phyloP scores from a whole-genome alignment of 2,797 vertebrate species.

The Garrulus glandarius region DNA sequence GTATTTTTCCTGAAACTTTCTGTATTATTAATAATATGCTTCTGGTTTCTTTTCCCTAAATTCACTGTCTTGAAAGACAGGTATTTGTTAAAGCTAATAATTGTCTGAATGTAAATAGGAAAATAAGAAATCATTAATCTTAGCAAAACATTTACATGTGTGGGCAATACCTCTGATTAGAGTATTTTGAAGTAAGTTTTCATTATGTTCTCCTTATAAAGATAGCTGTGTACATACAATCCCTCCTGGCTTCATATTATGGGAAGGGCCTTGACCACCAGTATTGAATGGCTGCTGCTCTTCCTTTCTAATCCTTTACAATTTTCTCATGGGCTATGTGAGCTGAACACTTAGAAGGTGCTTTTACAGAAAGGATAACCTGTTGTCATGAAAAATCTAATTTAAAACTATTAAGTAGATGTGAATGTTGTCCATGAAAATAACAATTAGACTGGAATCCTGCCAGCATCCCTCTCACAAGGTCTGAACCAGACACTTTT shows the following conservation, averaged over 20 bases:
- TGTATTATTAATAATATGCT: background rate
- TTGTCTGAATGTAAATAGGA: background rate
- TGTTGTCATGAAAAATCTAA: background rate
- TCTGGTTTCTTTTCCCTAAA: background rate
- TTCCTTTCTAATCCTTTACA: background rate
- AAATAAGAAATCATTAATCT: background rate
- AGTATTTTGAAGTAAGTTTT: background rate
- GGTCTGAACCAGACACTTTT: background rate
- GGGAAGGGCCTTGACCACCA: background rate
- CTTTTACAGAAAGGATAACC: background rate
- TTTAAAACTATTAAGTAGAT: background rate
- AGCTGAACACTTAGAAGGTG: background rate
- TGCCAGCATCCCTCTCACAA: background rate
- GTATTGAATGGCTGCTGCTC: background rate
- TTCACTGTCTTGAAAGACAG: background rate
- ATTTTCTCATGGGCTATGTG: background rate
- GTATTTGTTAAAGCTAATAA: background rate
- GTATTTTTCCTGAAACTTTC: background rate
- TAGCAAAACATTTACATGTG: background rate
- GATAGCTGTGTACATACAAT: background rate
- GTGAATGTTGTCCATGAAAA: background rate
- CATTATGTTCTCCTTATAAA: background rate
- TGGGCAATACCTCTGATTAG: background rate
- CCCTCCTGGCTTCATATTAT: background rate
- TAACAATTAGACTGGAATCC: background rate